Percentiles rank a stretch among this genome's conserved stretches.
Evolutionary conservation across 2,797 vertebrate species (phyloP).

Genomic region (Acipenser oxyrinchus): DNA sequence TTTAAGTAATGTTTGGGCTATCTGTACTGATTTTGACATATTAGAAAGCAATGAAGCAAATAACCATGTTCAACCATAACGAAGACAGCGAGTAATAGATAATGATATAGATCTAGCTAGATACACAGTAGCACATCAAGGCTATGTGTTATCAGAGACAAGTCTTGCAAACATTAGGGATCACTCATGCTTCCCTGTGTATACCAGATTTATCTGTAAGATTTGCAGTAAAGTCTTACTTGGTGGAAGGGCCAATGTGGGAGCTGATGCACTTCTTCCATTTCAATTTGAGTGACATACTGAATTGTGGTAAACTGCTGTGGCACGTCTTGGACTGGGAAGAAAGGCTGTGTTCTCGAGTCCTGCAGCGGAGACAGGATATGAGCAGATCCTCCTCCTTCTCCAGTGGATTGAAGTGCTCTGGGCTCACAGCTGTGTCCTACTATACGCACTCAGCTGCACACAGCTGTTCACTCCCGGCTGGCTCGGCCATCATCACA

Average conservation of each 20-base stretch:
- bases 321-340: background rate
- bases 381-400: background rate
- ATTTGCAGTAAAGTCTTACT: too few relatives aligned
- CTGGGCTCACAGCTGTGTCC: background rate
- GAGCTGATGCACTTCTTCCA: background rate
- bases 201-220: too few relatives aligned
- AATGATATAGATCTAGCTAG: too few relatives aligned
- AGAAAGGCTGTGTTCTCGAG: background rate
- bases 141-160: too few relatives aligned
- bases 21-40: too few relatives aligned
- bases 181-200: too few relatives aligned
- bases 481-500: background rate
- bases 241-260: background rate
- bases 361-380: background rate
- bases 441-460: background rate
- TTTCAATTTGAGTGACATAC: background rate
- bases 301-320: background rate
- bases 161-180: too few relatives aligned
- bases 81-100: too few relatives aligned
- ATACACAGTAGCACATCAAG: too few relatives aligned
- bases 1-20: too few relatives aligned
- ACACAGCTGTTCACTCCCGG: background rate
- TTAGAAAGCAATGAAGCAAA: too few relatives aligned
- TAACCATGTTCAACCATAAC: too few relatives aligned
- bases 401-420: background rate